These are phyloP conservation scores for Nebria salina DNA, from an alignment of 2,888 invertebrate species.

Conservation along the genomic window DNA sequence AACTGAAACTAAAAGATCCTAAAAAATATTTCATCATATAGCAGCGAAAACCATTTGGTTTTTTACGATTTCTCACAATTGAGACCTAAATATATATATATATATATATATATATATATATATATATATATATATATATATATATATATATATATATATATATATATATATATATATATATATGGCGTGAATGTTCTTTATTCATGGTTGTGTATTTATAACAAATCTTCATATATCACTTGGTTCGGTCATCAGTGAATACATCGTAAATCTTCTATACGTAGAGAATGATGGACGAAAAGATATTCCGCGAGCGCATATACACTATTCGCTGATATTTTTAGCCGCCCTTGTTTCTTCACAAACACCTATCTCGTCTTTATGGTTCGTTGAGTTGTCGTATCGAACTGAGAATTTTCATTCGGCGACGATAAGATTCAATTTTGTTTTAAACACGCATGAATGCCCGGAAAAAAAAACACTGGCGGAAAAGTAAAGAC, in stretches of 20 bases:
- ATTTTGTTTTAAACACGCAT: conserved; percentile 38
- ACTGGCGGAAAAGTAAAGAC: background rate
- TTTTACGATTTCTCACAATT: background rate
- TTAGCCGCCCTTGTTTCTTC: conserved; percentile 37
- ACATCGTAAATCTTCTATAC: background rate
- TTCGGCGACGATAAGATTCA: conserved; percentile 34
- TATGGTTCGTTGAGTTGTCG: conserved; percentile 36
- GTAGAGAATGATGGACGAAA: background rate
- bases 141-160: too few relatives aligned
- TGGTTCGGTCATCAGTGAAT: background rate
- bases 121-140: too few relatives aligned
- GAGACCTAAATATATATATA: background rate
- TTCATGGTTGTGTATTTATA: background rate
- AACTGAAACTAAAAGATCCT: too few relatives aligned
- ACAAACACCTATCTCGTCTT: conserved; percentile 40
- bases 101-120: too few relatives aligned
- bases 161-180: too few relatives aligned
- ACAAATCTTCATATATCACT: background rate
- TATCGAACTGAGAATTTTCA: conserved; percentile 41
- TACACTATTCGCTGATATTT: conserved; percentile 31
- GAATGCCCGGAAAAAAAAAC: conserved; percentile 21
- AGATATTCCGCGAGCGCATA: conserved; percentile 3
- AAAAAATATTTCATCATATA: too few relatives aligned
- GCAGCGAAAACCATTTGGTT: too few relatives aligned
- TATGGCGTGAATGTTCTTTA: background rate